Percentiles rank a stretch among this genome's conserved stretches.
Evolutionary conservation across 2,113 vertebrate genomes (phyloP).

Genomic region (Ictalurus furcatus): DNA sequence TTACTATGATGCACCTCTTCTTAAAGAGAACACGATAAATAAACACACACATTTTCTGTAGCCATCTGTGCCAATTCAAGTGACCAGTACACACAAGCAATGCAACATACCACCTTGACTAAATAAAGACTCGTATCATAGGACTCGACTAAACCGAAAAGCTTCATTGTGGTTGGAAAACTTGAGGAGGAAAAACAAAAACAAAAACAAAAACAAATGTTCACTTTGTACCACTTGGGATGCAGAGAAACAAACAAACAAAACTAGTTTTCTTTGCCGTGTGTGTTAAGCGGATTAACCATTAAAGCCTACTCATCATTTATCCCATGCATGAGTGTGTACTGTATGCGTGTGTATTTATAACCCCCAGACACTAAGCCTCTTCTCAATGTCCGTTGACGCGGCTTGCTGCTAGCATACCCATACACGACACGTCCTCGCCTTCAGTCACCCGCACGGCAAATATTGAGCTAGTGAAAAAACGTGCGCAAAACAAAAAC

Average conservation of each 20-base stretch:
- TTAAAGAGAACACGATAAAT: not conserved
- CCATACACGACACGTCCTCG: conserved; percentile 9
- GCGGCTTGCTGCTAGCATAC: not conserved
- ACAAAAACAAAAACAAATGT: not conserved
- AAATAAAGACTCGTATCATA: not conserved
- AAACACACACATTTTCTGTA: not conserved
- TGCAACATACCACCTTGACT: not conserved
- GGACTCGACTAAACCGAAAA: not conserved
- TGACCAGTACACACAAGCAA: not conserved
- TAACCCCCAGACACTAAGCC: conserved; percentile 22
- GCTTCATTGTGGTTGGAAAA: not conserved
- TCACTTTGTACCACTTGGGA: not conserved
- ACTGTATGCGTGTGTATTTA: conserved; percentile 29
- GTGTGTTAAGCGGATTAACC: conserved; percentile 30
- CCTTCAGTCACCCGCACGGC: conserved; percentile 17
- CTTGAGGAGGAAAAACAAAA: too few species aligned
- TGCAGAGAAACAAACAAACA: not conserved
- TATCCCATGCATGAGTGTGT: conserved; percentile 20
- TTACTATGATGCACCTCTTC: not conserved
- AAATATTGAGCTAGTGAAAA: conserved; percentile 50
- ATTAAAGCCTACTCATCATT: conserved; percentile 25
- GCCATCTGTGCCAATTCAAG: not conserved
- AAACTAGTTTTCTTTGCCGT: not conserved
- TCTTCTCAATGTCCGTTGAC: conserved; percentile 14
- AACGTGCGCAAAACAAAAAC: conserved; percentile 45